phyloP scores from a whole-genome alignment of 2,797 vertebrate species.

The Diglossa cyanea region DNA sequence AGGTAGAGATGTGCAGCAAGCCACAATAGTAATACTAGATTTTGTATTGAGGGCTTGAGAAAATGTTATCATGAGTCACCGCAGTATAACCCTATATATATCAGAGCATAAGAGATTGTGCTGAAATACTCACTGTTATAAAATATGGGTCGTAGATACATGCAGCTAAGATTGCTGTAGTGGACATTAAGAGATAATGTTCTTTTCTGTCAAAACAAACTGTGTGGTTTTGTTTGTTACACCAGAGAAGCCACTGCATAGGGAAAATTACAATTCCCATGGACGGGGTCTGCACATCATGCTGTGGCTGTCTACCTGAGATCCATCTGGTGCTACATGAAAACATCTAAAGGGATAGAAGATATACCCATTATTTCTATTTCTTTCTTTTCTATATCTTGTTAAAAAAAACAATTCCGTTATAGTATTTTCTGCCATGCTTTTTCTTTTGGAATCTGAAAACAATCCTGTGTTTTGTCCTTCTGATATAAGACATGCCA shows the following conservation, averaged over 20 bases:
- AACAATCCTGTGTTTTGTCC: neutral
- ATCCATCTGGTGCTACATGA: neutral
- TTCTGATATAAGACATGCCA: neutral
- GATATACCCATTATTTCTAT: neutral
- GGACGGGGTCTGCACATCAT: neutral
- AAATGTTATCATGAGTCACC: neutral
- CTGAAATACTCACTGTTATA: neutral
- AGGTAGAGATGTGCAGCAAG: neutral
- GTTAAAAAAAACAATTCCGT: neutral
- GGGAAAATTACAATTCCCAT: neutral
- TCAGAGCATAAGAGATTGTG: neutral
- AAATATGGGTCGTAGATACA: neutral
- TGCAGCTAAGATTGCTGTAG: neutral
- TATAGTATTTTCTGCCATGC: neutral
- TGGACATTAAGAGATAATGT: neutral
- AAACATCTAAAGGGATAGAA: neutral
- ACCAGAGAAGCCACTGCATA: neutral
- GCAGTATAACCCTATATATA: neutral
- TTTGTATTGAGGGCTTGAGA: neutral
- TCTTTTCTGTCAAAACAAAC: neutral
- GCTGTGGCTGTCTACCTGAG: rapidly evolving
- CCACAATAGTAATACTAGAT: neutral
- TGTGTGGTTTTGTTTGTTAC: neutral
- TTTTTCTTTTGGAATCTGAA: neutral
- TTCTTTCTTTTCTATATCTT: neutral